phyloP scores from a whole-genome alignment of 2,888 invertebrate species.

The Callinectes sapidus region DNA sequence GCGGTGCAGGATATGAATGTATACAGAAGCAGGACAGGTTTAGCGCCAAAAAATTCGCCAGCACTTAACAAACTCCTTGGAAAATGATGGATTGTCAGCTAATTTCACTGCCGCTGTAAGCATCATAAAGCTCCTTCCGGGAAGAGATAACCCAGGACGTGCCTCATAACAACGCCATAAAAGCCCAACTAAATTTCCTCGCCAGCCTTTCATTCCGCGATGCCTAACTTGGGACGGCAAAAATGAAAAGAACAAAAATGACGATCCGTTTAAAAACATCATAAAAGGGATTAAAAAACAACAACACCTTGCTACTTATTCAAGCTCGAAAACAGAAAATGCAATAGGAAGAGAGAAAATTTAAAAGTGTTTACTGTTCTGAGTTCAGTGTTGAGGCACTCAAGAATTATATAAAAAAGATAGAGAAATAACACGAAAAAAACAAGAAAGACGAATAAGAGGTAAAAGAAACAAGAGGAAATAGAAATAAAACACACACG shows the following conservation, averaged over 20 bases:
- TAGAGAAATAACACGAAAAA: too few relatives aligned
- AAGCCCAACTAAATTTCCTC: background rate
- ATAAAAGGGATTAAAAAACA: background rate
- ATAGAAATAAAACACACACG: too few relatives aligned
- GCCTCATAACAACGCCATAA: background rate
- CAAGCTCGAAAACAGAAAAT: too few relatives aligned
- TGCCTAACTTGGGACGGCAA: background rate
- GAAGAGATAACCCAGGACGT: background rate
- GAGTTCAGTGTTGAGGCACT: too few relatives aligned
- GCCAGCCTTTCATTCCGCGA: background rate
- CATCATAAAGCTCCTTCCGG: background rate
- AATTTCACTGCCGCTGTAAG: background rate
- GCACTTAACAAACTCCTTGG: background rate
- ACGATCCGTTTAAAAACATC: background rate
- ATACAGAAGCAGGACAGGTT: too few relatives aligned
- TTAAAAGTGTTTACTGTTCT: too few relatives aligned
- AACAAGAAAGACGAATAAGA: too few relatives aligned
- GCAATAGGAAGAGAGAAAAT: too few relatives aligned
- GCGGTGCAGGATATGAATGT: too few relatives aligned
- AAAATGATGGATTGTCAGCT: background rate
- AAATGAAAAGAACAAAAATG: background rate
- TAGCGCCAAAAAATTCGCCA: background rate
- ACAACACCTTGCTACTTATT: background rate
- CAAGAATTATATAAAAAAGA: too few relatives aligned
- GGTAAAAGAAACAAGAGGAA: too few relatives aligned